A percentile compares a stretch with the other conserved stretches of the same genome.
Conservation (phyloP, 2,888 invertebrate genomes). For the Macaria notata region DNA sequence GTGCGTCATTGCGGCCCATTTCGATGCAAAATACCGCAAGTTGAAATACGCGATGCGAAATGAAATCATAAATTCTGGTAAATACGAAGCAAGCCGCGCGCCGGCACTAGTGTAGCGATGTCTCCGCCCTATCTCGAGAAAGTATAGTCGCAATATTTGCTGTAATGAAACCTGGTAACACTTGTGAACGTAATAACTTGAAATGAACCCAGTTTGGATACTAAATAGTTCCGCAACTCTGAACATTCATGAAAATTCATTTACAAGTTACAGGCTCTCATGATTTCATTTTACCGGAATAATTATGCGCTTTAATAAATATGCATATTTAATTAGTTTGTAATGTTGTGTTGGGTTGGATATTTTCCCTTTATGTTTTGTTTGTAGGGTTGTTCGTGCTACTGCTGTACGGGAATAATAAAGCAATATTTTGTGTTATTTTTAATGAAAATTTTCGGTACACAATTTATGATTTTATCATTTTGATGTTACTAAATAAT, state of each 20-base stretch:
- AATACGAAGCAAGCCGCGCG: conserved; percentile 55
- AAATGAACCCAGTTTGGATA: conserved; percentile 27
- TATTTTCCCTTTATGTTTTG: not conserved
- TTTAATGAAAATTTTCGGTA: too few species aligned
- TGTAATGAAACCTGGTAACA: conserved; percentile 46
- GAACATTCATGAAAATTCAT: conserved; percentile 13
- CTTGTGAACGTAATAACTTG: conserved; percentile 42
- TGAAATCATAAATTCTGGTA: conserved; percentile 75
- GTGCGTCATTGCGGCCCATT: conserved; percentile 63
- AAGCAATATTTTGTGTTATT: too few species aligned
- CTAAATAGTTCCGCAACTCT: conserved; percentile 31
- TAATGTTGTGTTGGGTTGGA: not conserved
- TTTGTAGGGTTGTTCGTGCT: too few species aligned
- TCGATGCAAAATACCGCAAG: conserved; percentile 64
- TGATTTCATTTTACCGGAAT: conserved; percentile 7
- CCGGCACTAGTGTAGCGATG: conserved; percentile 35
- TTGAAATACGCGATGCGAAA: conserved; percentile 75
- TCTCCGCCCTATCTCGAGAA: conserved; percentile 37
- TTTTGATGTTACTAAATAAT: too few species aligned
- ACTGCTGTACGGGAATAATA: too few species aligned
- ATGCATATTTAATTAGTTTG: not conserved
- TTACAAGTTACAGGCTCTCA: conserved; percentile 6
- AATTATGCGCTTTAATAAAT: not conserved
- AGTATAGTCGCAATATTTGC: conserved; percentile 36
- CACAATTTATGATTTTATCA: too few species aligned